A percentile compares a stretch with the other conserved stretches of the same genome.
phyloP scores from a whole-genome alignment of 2,888 invertebrate species.

The Ditula angustiorana region DNA sequence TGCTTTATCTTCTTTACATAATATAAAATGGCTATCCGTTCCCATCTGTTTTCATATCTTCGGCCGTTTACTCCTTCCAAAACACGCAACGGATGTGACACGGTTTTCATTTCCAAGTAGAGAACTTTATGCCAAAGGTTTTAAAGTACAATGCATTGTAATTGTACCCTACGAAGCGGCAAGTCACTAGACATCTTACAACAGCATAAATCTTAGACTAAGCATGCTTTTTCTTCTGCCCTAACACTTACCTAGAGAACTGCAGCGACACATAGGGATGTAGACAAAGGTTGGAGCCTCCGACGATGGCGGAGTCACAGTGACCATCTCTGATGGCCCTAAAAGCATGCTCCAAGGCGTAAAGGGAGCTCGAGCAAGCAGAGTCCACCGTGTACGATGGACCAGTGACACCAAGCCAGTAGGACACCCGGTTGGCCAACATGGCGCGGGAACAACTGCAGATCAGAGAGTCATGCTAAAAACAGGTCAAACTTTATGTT shows the following conservation, averaged over 20 bases:
- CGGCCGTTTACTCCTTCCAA: too few relatives aligned
- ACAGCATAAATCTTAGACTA: too few relatives aligned
- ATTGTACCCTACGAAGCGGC: too few relatives aligned
- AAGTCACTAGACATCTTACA: too few relatives aligned
- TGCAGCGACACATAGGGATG: constrained; percentile 96
- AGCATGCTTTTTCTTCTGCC: neutral
- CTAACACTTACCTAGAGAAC: constrained; percentile 87
- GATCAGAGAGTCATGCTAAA: constrained; percentile 27
- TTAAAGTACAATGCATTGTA: too few relatives aligned
- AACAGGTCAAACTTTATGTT: neutral
- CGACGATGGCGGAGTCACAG: constrained; percentile 96
- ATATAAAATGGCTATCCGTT: too few relatives aligned
- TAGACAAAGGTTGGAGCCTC: constrained; percentile 93
- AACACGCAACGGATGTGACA: too few relatives aligned
- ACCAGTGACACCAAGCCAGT: constrained; percentile 94
- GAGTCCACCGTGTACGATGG: constrained; percentile 96
- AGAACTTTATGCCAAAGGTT: too few relatives aligned
- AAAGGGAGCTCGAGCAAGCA: constrained; percentile 97
- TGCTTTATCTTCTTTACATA: too few relatives aligned
- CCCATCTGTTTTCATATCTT: too few relatives aligned
- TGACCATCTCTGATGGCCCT: constrained; percentile 91
- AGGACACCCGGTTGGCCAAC: constrained; percentile 96
- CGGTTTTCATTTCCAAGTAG: too few relatives aligned
- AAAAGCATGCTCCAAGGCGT: constrained; percentile 94
- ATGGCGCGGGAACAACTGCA: constrained; percentile 94